phyloP scores from a whole-genome alignment of 2,888 invertebrate genomes.

The Plebejus argus region DNA sequence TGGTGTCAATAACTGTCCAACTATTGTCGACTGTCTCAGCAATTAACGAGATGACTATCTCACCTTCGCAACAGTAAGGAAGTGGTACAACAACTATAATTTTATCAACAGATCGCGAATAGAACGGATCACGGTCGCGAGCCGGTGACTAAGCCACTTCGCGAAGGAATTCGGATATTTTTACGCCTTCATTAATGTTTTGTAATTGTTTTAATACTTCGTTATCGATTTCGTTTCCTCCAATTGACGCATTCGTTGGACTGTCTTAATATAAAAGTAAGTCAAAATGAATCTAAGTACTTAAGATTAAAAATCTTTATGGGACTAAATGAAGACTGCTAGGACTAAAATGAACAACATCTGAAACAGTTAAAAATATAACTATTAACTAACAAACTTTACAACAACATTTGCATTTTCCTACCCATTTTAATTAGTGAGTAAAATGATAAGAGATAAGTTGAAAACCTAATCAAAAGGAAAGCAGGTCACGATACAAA shows the following conservation, averaged over 20 bases:
- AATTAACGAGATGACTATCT: not conserved
- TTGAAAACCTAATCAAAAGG: conserved; percentile 18
- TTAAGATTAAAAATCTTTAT: not conserved
- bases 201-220: not conserved
- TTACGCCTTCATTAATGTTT: conserved; percentile 19
- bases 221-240: too few species aligned
- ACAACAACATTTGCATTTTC: not conserved
- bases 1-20: conserved; percentile 19
- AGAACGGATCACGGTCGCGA: conserved; percentile 20
- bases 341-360: too few species aligned
- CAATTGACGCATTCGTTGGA: too few species aligned
- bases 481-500: conserved; percentile 24
- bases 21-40: conserved; percentile 2
- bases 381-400: too few species aligned
- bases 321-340: too few species aligned
- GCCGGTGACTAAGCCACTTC: conserved; percentile 15
- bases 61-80: conserved; percentile 16
- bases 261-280: too few species aligned
- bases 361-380: too few species aligned
- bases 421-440: not conserved
- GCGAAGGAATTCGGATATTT: conserved; percentile 14
- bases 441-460: not conserved
- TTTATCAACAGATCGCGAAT: conserved; percentile 29
- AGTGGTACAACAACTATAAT: conserved; percentile 23
- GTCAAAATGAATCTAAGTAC: too few species aligned